Percentiles rank a stretch among this genome's conserved stretches.
Conservation (phyloP, 1,140 invertebrate genomes). For the Eriocheir sinensis region DNA sequence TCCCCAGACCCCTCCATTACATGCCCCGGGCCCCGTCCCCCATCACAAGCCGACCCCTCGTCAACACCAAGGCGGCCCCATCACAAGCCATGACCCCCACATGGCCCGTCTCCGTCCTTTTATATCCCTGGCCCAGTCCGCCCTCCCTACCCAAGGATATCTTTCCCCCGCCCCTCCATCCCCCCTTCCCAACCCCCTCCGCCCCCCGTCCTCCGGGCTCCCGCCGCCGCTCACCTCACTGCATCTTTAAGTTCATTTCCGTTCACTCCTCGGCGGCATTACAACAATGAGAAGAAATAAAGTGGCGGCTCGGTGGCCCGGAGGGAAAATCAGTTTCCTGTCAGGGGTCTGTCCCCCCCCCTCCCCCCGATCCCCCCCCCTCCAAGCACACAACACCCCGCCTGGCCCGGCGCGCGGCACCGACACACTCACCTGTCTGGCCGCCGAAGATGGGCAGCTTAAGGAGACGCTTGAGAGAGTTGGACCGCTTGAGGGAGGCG, state of each 20-base stretch:
- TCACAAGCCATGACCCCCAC: too few species aligned
- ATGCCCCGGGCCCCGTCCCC: neutral
- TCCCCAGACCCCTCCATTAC: neutral
- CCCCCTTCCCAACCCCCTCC: too few species aligned
- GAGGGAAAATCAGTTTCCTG: conserved; percentile 3
- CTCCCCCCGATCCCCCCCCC: neutral
- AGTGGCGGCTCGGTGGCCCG: neutral
- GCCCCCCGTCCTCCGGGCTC: neutral
- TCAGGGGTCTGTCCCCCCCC: neutral
- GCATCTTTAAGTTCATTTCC: conserved; percentile 13
- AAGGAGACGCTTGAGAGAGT: conserved; percentile 85
- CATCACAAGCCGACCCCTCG: neutral
- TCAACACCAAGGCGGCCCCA: too few species aligned
- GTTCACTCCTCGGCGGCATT: neutral
- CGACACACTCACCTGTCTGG: conserved; percentile 63
- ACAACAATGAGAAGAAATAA: neutral
- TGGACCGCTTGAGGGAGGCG: conserved; percentile 83
- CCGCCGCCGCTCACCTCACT: neutral
- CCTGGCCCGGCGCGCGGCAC: too few species aligned
- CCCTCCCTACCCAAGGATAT: neutral
- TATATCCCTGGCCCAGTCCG: neutral
- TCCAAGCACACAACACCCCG: too few species aligned
- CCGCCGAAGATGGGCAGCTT: conserved; percentile 84
- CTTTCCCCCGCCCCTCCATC: neutral
- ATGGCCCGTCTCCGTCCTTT: neutral